These are phyloP conservation scores for Melanotaenia parkinsoni DNA, from an alignment of 2,797 vertebrate species.

Conservation along the genomic window DNA sequence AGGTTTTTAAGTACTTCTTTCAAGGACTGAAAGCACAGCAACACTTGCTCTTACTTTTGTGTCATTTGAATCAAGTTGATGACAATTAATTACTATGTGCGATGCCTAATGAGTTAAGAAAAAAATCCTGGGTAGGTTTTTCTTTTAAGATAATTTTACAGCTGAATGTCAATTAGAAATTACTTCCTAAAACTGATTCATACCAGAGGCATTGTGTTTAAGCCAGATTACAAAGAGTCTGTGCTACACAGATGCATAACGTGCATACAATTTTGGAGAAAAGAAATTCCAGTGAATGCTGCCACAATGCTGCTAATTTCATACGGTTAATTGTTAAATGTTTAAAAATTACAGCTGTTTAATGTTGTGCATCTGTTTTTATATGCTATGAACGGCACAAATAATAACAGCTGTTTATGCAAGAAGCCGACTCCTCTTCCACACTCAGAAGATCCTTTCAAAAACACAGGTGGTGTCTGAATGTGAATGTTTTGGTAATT, in stretches of 20 bases:
- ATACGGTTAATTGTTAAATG: conserved; percentile 11
- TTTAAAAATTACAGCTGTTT: conserved; percentile 7
- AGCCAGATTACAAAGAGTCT: conserved; percentile 1
- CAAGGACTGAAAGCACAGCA: conserved; percentile 21
- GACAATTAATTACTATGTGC: conserved; percentile 41
- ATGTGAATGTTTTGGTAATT: conserved; percentile 46
- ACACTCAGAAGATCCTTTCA: conserved; percentile 18
- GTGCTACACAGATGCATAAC: neutral
- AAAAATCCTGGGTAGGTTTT: conserved; percentile 2
- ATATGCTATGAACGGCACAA: conserved; percentile 1
- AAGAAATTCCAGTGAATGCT: neutral
- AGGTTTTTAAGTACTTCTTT: conserved; percentile 20
- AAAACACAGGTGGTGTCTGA: conserved; percentile 41
- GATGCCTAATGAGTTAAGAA: conserved; percentile 38
- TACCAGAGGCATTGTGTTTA: conserved; percentile 4
- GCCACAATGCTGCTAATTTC: conserved; percentile 21
- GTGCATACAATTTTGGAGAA: neutral
- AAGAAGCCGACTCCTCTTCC: conserved; percentile 19
- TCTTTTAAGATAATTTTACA: conserved; percentile 13
- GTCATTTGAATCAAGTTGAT: conserved; percentile 38
- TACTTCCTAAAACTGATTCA: neutral
- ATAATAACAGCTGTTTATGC: conserved; percentile 22
- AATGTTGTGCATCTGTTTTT: conserved; percentile 29
- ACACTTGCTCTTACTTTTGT: conserved; percentile 42
- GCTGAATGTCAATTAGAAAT: conserved; percentile 11